phyloP scores from a whole-genome alignment of 2,113 vertebrate species.

The Seriola dumerili region DNA sequence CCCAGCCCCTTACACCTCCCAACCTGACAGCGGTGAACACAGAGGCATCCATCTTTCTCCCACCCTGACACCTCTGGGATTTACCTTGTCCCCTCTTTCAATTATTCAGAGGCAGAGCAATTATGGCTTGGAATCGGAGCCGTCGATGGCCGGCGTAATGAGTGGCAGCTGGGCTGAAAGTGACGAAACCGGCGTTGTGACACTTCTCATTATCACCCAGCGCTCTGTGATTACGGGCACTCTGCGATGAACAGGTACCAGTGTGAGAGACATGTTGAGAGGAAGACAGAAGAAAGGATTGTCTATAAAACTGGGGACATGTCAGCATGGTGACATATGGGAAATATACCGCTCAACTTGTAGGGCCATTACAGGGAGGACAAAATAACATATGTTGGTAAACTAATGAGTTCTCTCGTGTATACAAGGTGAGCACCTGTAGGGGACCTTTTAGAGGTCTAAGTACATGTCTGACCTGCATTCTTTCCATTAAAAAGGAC shows the following conservation, averaged over 20 bases:
- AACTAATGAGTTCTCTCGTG: conserved; percentile 6
- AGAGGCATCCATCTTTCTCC: conserved; percentile 65
- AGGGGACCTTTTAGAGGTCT: neutral
- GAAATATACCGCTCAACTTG: neutral
- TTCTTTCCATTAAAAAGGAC: conserved; percentile 4
- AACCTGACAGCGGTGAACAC: conserved; percentile 44
- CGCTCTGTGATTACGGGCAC: conserved; percentile 46
- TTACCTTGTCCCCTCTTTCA: conserved; percentile 61
- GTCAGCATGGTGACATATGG: conserved; percentile 7
- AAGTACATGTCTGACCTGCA: neutral
- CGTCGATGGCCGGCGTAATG: conserved; percentile 50
- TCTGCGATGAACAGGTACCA: conserved; percentile 38
- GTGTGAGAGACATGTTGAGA: conserved; percentile 6
- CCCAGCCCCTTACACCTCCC: conserved; percentile 38
- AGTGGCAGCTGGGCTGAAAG: conserved; percentile 62
- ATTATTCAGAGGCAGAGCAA: conserved; percentile 76
- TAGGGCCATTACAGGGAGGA: conserved; percentile 8
- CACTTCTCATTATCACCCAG: conserved; percentile 67
- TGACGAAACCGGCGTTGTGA: conserved; percentile 35
- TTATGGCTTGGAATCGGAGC: conserved; percentile 62
- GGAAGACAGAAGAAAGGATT: neutral
- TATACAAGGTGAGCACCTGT: neutral
- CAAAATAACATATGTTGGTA: neutral
- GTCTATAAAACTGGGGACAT: neutral
- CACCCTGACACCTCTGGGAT: conserved; percentile 60